Base-by-base conservation (phyloP, 1,140 invertebrate genomes). In the Lordiphosa clarofinis region DNA sequence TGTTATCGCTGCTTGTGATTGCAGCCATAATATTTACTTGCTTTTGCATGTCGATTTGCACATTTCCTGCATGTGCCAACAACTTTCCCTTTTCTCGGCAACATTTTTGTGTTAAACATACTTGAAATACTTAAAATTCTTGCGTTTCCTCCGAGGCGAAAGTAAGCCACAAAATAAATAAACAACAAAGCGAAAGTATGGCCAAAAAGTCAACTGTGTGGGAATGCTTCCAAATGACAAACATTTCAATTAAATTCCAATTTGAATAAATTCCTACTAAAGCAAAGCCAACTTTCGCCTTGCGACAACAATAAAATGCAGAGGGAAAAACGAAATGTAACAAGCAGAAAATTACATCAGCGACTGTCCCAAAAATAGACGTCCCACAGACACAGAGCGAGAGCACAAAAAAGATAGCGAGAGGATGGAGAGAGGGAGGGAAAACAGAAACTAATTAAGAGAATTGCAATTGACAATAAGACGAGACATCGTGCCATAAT, bases 171-270 rank as follows among this genome's bases (percentile, higher is more conserved):
- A 65, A 59, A 65, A 61, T 62, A 69, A 70, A 70, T 50, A 69
- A 69, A 68, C 48, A 46, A 3, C 38, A 11, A 59, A 13, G 9
- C 4, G 4, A 36, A 54, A 52, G 43, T 38, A 67, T 37, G 63
- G 39, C 31, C 19, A 35, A 56, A 70, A 70, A 57, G 53, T 54
- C 36, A 53, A 65, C 33, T 62, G 5, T 55, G 15, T 73, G 56
- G 56, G 69, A 73, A 73, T 35, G 62, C 63, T 38, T 64, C 60
- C 68, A 54, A 73, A 73, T 73, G 69, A 73, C 70, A 74, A 74
- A 69, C 71, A 74, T 74, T 74, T 74, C 64, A 74, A 74, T 74
- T 74, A 74, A 74, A 69, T 64, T 74, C 64, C 71, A 74, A 74
- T 74, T 74, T 58, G 50, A 59, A 74, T 63, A 73, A 73, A 72